Percentiles rank a stretch among this genome's conserved stretches.
phyloP scores from a whole-genome alignment of 1,140 invertebrate species.

The Hycleus cichorii region DNA sequence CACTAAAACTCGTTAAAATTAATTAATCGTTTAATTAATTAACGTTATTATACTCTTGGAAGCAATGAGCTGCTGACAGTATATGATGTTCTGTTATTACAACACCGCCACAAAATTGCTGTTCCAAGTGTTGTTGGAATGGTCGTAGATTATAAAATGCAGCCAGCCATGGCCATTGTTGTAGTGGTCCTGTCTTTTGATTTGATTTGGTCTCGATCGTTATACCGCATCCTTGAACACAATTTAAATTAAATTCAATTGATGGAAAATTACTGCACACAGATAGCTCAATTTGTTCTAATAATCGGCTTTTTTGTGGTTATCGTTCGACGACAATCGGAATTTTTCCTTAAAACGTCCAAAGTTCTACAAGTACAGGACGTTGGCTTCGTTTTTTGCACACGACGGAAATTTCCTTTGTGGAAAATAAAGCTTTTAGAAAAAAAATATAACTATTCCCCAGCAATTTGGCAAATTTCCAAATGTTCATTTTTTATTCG shows the following conservation, averaged over 20 bases:
- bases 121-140: conserved; percentile 37
- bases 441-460: too few relatives aligned
- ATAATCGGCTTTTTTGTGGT: too few relatives aligned
- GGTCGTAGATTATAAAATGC: conserved; percentile 52
- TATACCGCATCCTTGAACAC: conserved; percentile 54
- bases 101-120: conserved; percentile 68
- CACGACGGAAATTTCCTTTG: too few relatives aligned
- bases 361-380: too few relatives aligned
- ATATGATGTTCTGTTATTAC: conserved; percentile 72
- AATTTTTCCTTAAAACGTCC: too few relatives aligned
- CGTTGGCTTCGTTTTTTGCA: too few relatives aligned
- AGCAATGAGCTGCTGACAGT: conserved; percentile 75
- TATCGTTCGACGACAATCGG: too few relatives aligned
- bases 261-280: too few relatives aligned
- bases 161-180: conserved; percentile 74
- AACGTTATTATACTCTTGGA: conserved; percentile 13
- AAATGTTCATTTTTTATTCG: too few relatives aligned
- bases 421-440: too few relatives aligned
- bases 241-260: background rate
- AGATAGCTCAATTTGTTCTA: too few relatives aligned
- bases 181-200: conserved; percentile 40
- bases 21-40: background rate
- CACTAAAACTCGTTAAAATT: background rate
- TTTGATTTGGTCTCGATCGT: conserved; percentile 53
- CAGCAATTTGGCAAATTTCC: too few relatives aligned